Evolutionary conservation across 2,888 invertebrate genomes (phyloP), one percentile per base, ranked within the genome.

Genomic region (Dromius quadrimaculatus): DNA sequence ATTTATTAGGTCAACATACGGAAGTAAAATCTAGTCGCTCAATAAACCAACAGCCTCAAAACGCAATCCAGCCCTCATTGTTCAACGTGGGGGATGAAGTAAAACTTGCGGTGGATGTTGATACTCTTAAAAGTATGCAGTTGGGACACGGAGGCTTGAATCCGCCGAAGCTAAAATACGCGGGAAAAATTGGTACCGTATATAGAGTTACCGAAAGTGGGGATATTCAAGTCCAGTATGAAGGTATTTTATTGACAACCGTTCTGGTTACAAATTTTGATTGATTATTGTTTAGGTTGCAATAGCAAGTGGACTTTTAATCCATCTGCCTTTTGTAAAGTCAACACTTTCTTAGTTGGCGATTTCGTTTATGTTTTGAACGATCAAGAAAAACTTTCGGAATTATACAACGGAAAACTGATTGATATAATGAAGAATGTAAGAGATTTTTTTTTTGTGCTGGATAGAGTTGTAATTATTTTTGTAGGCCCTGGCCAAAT

Each of bases 81-180:
- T 93, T 93, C 80, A 89, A 88, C 73, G 91, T 93, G 20, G 93
- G 94, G 0, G 94, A 95, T 81, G 90, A 91, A 76, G 94, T 95
- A 8, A 89, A 91, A 80, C 92, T 94, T 11, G 86, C 88, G 72
- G 86, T 92, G 45, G 90, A 91, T 75, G 87, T 90, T 2, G 92
- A 92, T 43, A 88, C 88, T 4, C 83, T 95, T 38, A 91, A 92
- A 81, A 85, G 87, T 73, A 87, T 94, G 85, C 94, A 95, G 79
- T 91, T 92, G 76, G 94, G 93, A 0, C 94, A 95, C 80, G 94
- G 94, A n/a, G 94, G 94, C 9, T 95, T 94, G 94, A 94, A 94
- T 84, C 92, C 92, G 41, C 86, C 91, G 61, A 94, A 95, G 94
- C 88, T 90, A 6, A 92, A 93, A 88, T 91, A 89, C 80, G 85